Evolutionary conservation across 2,797 vertebrate species (phyloP).

Genomic region (Ara ararauna): DNA sequence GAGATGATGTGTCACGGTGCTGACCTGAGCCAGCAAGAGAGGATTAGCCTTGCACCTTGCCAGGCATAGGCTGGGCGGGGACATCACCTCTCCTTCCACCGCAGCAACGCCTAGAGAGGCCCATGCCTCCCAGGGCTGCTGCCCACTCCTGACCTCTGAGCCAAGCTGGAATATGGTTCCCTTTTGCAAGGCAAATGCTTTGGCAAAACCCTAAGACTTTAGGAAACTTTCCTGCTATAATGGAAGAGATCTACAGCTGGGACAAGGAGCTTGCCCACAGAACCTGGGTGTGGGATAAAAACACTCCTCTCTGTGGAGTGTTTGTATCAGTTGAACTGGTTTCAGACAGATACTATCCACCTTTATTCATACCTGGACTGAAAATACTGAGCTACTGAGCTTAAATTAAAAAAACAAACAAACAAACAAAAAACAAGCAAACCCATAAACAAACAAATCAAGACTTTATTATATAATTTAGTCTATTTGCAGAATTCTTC

Average conservation of each 20-base stretch:
- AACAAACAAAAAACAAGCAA: neutral
- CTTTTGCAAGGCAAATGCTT: neutral
- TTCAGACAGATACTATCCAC: rapidly evolving
- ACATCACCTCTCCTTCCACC: neutral
- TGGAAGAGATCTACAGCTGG: rapidly evolving
- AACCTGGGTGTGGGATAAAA: neutral
- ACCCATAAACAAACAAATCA: neutral
- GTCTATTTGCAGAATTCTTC: neutral
- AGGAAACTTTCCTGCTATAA: neutral
- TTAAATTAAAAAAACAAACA: neutral
- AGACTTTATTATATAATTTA: neutral
- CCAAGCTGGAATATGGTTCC: rapidly evolving
- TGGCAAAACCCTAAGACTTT: neutral
- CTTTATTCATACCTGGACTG: neutral
- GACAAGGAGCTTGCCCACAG: rapidly evolving
- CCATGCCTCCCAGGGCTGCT: rapidly evolving
- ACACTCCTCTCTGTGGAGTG: neutral
- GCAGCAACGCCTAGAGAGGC: neutral
- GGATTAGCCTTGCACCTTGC: rapidly evolving
- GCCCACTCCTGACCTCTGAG: too few species aligned
- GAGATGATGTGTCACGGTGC: neutral
- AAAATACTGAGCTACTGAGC: neutral
- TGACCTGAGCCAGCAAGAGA: neutral
- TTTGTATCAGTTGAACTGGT: rapidly evolving
- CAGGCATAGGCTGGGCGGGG: neutral